Evolutionary conservation across 1,140 invertebrate species (phyloP), one percentile per base, ranked within the genome.

Genomic region (Drosophila jambulina): DNA sequence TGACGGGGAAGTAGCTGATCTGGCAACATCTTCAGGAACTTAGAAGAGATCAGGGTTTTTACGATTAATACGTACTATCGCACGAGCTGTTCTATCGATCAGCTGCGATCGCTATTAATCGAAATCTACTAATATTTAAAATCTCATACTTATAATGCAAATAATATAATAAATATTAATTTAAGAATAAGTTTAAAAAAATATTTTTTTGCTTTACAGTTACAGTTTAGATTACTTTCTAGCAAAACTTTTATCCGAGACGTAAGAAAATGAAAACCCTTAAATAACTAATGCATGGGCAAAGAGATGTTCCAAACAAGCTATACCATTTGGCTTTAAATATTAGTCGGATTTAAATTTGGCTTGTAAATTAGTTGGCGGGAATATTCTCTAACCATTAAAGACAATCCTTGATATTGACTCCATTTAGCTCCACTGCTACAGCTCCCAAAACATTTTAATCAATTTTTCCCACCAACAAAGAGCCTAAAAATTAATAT

Each of bases 201-300:
- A n/a, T n/a, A n/a, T n/a, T n/a, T n/a, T n/a, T n/a, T n/a, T n/a
- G n/a, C n/a, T n/a, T n/a, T n/a, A n/a, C n/a, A n/a, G n/a, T n/a
- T n/a, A n/a, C n/a, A 87, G 84, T 87, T 87, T 87, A 87, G 88
- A 87, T 87, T 87, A 87, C 84, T 87, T 87, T 87, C 54, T 70
- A 80, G 68, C 71, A 65, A 87, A 87, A 87, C 68, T 87, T 87
- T 81, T 49, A 77, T 61, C 69, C 79, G 46, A 48, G 58, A 54
- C 27, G 15, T 12, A 62, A 82, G 74, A 75, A 80, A 48, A n/a
- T 71, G 51, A 49, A 51, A 56, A 60, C 36, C 59, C 40, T 77
- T 68, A 54, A 77, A 68, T 72, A 59, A 72, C 67, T 72, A 59
- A 49, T 48, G 68, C 60, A 36, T 54, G 25, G 34, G 17, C 29